Base-by-base conservation (phyloP, 2,888 invertebrate species). In the Anticlea derivata region DNA sequence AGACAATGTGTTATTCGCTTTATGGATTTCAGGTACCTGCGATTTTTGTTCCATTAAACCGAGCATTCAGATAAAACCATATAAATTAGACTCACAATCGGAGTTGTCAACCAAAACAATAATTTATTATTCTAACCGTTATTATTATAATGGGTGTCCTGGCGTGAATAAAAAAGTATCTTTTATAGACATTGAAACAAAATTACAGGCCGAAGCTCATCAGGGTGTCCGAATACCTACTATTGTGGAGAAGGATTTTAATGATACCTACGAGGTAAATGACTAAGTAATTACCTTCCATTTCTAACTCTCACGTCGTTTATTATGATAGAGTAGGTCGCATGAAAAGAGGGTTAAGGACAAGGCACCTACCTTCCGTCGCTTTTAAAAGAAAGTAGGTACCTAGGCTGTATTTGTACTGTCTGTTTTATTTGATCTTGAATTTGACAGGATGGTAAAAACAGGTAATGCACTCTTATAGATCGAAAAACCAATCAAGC, bases 61-160 rank as follows among this genome's bases (percentile, higher is more conserved):
- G 27, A 20, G 11, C 33, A 46, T 45, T 48, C 48, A 37, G 48
- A 41, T 53, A 53, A 55, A 41, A 33, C 45, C 4, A 54, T 48
- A 53, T 55, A 55, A 53, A 53, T 56, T 47, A 51, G 44, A 44
- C 38, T 48, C 45, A 31, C 44, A 54, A 59, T 50, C 53, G 39
- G 46, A 38, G 38, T 38, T 46, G 43, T 43, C 49, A 50, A 44
- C 50, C 30, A 40, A 40, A 55, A 50, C 39, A 49, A 43, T 55
- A 46, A 56, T 46, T 46, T 43, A 48, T 50, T 13, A 46, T 49
- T 41, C 45, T 31, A 52, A 30, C 5, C 24, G 30, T 31, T 47
- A 39, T 52, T 46, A 54, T 38, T 45, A 31, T 47, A 44, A 44
- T 53, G 33, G 35, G 10, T 40, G 37, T 50, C 41, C 41, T 31